Percentiles rank a stretch among this genome's conserved stretches.
Evolutionary conservation across 2,888 invertebrate species (phyloP).

Genomic region (Spisula solida): DNA sequence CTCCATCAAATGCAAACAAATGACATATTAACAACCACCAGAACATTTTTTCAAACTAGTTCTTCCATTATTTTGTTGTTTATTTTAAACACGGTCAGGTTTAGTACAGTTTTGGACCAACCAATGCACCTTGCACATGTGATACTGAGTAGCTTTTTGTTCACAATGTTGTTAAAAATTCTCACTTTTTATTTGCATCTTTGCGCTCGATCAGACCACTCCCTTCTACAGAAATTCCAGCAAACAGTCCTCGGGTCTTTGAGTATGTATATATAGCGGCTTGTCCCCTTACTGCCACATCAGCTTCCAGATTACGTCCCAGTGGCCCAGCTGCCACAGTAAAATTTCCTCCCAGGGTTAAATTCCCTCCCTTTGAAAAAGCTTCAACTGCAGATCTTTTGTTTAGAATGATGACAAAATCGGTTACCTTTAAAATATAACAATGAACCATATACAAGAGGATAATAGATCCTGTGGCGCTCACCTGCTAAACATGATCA

Average conservation of each 20-base stretch:
- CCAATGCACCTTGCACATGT: background rate
- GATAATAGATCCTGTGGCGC: too few relatives aligned
- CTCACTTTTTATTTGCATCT: constrained; percentile 86
- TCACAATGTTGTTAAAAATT: background rate
- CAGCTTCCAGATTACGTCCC: constrained; percentile 84
- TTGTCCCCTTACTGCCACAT: constrained; percentile 83
- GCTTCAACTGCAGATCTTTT: constrained; percentile 84
- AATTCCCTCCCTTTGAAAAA: constrained; percentile 86
- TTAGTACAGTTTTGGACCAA: background rate
- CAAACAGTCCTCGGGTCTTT: constrained; percentile 85
- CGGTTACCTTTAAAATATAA: constrained; percentile 81
- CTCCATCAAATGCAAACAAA: too few relatives aligned
- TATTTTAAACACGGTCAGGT: too few relatives aligned
- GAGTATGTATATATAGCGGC: constrained; percentile 86
- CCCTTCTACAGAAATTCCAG: constrained; percentile 86
- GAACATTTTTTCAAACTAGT: too few relatives aligned
- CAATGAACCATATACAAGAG: background rate
- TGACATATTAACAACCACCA: too few relatives aligned
- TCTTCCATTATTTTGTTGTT: too few relatives aligned
- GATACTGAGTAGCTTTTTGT: too few relatives aligned
- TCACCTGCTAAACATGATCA: too few relatives aligned
- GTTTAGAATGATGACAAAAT: constrained; percentile 86
- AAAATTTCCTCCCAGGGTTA: constrained; percentile 86
- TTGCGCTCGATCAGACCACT: constrained; percentile 85
- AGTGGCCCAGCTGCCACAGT: constrained; percentile 86